Evolutionary conservation across 2,113 vertebrate genomes (phyloP), one percentile per base, ranked within the genome.

Genomic region (Equus przewalskii): DNA sequence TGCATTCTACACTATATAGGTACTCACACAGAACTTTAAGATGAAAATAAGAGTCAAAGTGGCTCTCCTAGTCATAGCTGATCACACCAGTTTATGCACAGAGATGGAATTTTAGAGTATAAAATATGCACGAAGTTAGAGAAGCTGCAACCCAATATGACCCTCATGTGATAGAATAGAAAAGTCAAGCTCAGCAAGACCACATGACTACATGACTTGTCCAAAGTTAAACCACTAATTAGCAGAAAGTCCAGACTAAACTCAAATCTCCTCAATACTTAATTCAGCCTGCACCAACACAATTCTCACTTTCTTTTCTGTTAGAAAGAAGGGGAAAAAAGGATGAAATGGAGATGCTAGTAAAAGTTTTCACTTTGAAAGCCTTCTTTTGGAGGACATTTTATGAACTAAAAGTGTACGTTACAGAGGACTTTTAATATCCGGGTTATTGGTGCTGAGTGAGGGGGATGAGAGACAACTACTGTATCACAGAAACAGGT

Each of bases 1-100:
- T 67, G 22, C 84, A 72, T 56, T 93, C 36, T 73, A 54, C 36
- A 80, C 56, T 60, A 64, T 26, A 36, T 19, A 79, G 67, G 21
- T 16, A 78, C 24, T 93, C 1, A 12, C n/a, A 85, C 21, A 89
- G 44, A 82, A 94, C 22, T 92, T 78, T 72, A 96, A 79, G 82
- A 89, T 11, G 11, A 94, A 49, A 83, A 54, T 69, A 82, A 69
- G 84, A 82, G 72, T 82, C 33, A 85, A 49, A 78, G 56, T 22
- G 44, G 30, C 12, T 56, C 33, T 69, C 62, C 67, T 54, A 49
- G 65, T 60, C 44, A 44, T 24, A 81, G 49, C 8, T 93, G 10
- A 76, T 3, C n/a, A 84, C 12, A 91, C 22, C 54, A 85, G 56
- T 51, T 72, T 21, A 94, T 1, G 64, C 19, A 83, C 2, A 85